phyloP scores from a whole-genome alignment of 2,797 vertebrate species.

The Tamandua tetradactyla region DNA sequence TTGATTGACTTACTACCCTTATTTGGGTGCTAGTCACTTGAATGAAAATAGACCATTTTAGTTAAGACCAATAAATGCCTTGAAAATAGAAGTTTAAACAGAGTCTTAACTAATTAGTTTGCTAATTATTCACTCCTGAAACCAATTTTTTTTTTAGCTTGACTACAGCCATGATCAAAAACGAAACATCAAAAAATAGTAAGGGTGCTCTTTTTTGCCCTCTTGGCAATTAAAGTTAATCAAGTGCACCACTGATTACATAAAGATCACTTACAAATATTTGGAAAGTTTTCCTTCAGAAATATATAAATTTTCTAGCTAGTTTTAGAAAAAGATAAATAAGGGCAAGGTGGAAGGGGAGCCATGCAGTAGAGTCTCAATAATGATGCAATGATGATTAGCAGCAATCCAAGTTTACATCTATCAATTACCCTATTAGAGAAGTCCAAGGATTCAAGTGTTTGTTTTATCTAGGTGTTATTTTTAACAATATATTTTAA shows the following conservation, averaged over 20 bases:
- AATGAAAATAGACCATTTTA: slow-evolving; percentile 45
- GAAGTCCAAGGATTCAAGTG: not conserved
- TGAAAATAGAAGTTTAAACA: slow-evolving; percentile 42
- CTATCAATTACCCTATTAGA: not conserved
- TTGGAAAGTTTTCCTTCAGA: not conserved
- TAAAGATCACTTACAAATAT: not conserved
- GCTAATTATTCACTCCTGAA: slow-evolving; percentile 56
- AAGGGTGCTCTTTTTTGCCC: not conserved
- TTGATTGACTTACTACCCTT: not conserved
- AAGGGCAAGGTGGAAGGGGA: not conserved
- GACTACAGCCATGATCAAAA: slow-evolving; percentile 55
- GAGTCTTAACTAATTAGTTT: slow-evolving; percentile 46
- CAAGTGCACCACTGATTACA: not conserved
- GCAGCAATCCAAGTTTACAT: not conserved
- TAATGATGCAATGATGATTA: not conserved
- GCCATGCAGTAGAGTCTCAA: not conserved
- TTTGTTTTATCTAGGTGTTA: not conserved
- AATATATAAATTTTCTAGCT: not conserved
- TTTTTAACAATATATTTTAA: slow-evolving; percentile 17
- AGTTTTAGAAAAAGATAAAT: not conserved
- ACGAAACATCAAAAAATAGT: slow-evolving; percentile 50
- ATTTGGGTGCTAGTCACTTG: not conserved
- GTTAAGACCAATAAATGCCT: slow-evolving; percentile 31
- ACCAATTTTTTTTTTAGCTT: not conserved
- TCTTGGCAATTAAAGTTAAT: slow-evolving; percentile 38